Base-by-base conservation (phyloP, 2,888 invertebrate genomes). In the Cheilosia vernalis region DNA sequence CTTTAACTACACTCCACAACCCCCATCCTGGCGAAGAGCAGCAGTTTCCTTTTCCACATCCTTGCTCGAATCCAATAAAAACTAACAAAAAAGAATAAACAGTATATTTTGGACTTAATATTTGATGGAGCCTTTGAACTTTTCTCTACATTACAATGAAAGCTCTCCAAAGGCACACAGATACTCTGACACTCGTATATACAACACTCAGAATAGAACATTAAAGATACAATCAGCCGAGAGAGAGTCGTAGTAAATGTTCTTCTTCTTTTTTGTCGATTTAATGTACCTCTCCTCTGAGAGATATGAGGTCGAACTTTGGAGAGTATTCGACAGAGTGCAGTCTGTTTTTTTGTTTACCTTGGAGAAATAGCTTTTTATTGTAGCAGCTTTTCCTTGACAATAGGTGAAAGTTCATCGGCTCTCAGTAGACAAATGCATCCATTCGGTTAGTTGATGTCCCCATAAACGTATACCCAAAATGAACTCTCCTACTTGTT, bases 61-160 rank as follows among this genome's bases (percentile, higher is more conserved):
- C 30, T 49, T 49, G n/a, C 60, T 51, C 27, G 13, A 60, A 60
- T 72, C 53, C 44, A 72, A 64, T 79, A 49, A 67, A 77, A 61
- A 24, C 13, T 21, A 15, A 60, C 21, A 60, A 44, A 47, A 21
- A 15, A 40, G 30, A 30, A 40, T 27, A 51, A 51, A 51, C 24
- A 58, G 44, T 49, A 55, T 37, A 49, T 78, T 83, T 83, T 60
- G 61, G 60, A 82, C 66, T 82, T 72, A 60, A 49, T 82, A 72
- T 84, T 69, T 67, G 30, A 69, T 53, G 53, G 60, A 79, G 79
- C 74, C 74, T 84, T 84, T 84, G 84, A 84, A 84, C 84, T 84
- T 84, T 82, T 76, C 77, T 83, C 70, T 74, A 79, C 79, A 84
- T 79, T 79, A 49, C 69, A 66, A 56, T 40, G 17, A 79, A 84